These are phyloP conservation scores for Rhamnusium bicolor DNA, from an alignment of 2,888 invertebrate genomes.

Conservation along the genomic window DNA sequence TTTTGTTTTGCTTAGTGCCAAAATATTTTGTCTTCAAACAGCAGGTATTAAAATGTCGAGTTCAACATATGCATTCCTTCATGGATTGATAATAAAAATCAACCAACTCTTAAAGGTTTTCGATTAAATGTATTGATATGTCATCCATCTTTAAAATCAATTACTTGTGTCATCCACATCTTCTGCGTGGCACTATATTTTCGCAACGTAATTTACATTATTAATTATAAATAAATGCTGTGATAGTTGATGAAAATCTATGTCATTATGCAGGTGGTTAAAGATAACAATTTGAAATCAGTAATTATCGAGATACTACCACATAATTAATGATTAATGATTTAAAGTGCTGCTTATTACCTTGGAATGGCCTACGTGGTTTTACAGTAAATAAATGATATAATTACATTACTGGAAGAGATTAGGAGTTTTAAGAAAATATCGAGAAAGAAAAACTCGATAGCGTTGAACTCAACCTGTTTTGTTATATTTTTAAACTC, in stretches of 20 bases:
- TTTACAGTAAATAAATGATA: neutral
- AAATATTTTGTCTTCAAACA: slow-evolving; percentile 45
- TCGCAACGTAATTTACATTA: neutral
- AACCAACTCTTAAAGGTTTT: neutral
- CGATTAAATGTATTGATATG: neutral
- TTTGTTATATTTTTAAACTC: neutral
- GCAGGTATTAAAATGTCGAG: slow-evolving; percentile 33
- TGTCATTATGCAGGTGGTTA: neutral
- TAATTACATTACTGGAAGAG: neutral
- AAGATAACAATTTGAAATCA: neutral
- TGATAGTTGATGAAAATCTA: neutral
- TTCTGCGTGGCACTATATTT: neutral
- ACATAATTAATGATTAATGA: neutral
- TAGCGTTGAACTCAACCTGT: neutral
- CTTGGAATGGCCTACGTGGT: neutral
- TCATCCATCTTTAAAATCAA: slow-evolving; percentile 1
- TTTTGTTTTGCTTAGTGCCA: slow-evolving; percentile 37
- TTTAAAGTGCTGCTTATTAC: neutral
- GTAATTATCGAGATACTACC: neutral
- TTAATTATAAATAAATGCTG: neutral
- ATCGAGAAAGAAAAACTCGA: neutral
- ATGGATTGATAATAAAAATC: slow-evolving; percentile 27
- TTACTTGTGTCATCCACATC: neutral
- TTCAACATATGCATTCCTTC: slow-evolving; percentile 36
- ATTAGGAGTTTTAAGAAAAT: neutral